These are phyloP conservation scores for Conchocele bisecta DNA, from an alignment of 2,888 invertebrate genomes.

Conservation along the genomic window DNA sequence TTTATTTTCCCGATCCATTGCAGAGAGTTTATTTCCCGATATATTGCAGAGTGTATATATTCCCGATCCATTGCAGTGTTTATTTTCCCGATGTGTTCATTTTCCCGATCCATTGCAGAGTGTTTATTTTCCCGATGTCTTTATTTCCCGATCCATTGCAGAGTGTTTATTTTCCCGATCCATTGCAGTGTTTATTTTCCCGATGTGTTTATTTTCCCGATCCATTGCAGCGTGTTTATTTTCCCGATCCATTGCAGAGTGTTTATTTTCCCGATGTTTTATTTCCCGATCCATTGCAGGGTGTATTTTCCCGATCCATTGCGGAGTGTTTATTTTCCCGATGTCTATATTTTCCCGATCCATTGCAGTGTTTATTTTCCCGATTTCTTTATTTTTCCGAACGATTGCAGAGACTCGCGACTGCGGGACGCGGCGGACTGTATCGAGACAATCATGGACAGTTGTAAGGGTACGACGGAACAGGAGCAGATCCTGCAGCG, in stretches of 20 bases:
- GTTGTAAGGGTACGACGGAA: constrained; percentile 59
- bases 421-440: constrained; percentile 50
- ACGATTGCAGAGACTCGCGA: constrained; percentile 46
- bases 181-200: no score
- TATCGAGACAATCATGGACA: constrained; percentile 58
- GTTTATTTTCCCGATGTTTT: no score
- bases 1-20: no score
- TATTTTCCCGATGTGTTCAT: background rate
- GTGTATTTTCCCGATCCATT: background rate
- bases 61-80: no score
- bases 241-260: no score
- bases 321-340: background rate
- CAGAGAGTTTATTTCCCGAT: no score
- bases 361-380: background rate
- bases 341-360: background rate
- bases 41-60: no score
- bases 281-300: background rate
- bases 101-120: background rate
- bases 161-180: no score
- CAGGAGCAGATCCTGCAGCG: constrained; percentile 58
- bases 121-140: background rate
- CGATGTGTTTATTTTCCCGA: no score
- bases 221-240: no score
- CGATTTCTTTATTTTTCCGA: background rate
- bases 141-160: no score